Base-by-base conservation (phyloP, 2,113 vertebrate species). In the Megalops atlanticus region DNA sequence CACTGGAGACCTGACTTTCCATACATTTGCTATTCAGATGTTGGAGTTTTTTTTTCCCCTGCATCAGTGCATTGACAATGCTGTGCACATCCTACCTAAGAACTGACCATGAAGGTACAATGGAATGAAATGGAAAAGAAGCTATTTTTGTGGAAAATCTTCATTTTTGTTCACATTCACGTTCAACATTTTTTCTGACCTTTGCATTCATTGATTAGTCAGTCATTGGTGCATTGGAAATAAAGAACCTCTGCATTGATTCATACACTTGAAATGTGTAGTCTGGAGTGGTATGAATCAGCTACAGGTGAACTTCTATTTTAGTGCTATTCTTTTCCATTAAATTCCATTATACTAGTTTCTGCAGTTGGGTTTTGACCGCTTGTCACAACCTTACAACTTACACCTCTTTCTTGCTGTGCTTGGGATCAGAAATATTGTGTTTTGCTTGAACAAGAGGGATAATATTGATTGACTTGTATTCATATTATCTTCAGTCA, bases 81-180 rank as follows among this genome's bases (percentile, higher is more conserved):
- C 80, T 18, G 36, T 81, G 80, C 54, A 76, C 21, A 35, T 47
- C 33, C 54, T 68, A 24, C 33, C 11, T 75, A n/a, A 80, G 70
- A 69, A 24, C 36, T 35, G 71, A 54, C 54, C 52, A 16, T 68
- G 21, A 49, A 70, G 54, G 52, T 81, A 27, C 41, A 21, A 49
- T 35, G 80, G 73, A 72, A 81, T 40, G 49, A 47, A 40, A 74
- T 38, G 27, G 36, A 73, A 43, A 24, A 74, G 47, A 40, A 31
- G 58, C 54, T 45, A 54, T 71, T 75, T 43, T 39, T 76, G n/a
- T 27, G 24, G 74, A 38, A 8, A 43, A 33, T 11, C 18, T 70
- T 84, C 83, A 68, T 84, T 72, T 80, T 35, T 10, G 31, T 71
- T 72, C 75, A 77, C 76, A 78, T 78, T 64, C 75, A 82, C 73